Evolutionary conservation across 2,888 invertebrate species (phyloP), one percentile per base, ranked within the genome.

Genomic region (Epicampocera succincta): DNA sequence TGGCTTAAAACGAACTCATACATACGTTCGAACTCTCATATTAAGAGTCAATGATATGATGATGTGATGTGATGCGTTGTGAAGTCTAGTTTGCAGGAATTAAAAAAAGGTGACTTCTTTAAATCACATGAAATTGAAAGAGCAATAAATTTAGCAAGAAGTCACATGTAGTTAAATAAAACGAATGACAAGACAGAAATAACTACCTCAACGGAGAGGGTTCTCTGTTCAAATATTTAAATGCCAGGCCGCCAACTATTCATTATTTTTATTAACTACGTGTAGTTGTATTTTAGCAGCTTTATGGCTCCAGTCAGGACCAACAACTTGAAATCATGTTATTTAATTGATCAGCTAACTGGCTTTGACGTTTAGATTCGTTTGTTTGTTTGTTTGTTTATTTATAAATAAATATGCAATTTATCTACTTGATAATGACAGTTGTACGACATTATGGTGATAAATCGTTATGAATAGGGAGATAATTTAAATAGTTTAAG

Each of bases 101-200:
- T 63, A 44, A 60, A 33, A 63, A 73, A 52, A 81, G 77, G 61
- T 77, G 81, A 81, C 77, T 81, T 81, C 81, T 81, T 81, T 77
- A 81, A 81, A 81, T 81, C 77, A 81, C 81, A 73, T 72, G 50
- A 56, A 68, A 81, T 81, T 72, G 77, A 61, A 73, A 77, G 73
- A 73, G 81, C 63, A 81, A 81, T 81, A 81, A 81, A 81, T 81
- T 77, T 73, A 61, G 52, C 73, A 77, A 77, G 68, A 73, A 74
- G 77, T 72, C 81, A 73, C 66, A 60, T 73, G 66, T 68, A 66
- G 72, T 79, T 79, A 79, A 79, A 79, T 79, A 65, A 77, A 79
- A 79, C 5, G 60, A 72, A 60, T 72, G 72, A 65, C 63, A 71
- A 61, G 56, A 71, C 48, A 71, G 56, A 63, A 56, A 63, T 56